Evolutionary conservation across 2,113 vertebrate genomes (phyloP).

Genomic region (Puffinus mauretanicus): DNA sequence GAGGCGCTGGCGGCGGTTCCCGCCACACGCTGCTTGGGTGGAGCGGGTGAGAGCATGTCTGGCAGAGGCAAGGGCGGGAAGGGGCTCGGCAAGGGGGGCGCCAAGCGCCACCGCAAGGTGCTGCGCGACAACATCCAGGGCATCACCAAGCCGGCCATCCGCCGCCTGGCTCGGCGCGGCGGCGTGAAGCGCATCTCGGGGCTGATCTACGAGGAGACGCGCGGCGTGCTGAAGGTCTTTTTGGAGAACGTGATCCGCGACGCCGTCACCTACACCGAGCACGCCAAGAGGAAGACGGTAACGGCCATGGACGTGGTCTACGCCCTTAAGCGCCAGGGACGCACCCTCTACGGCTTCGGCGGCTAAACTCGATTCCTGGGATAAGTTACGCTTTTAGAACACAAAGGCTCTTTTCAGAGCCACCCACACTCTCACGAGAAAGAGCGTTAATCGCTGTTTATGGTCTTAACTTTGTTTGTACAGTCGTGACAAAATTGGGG

Average conservation of each 20-base stretch:
- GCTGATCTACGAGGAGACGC: conserved; percentile 78
- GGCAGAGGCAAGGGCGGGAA: not conserved
- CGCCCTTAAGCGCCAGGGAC: conserved; percentile 75
- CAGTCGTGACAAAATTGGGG: too few relatives aligned
- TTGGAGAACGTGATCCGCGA: conserved; percentile 77
- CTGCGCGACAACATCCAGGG: conserved; percentile 74
- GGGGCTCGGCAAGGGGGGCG: conserved; percentile 21
- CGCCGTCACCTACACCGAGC: conserved; percentile 79
- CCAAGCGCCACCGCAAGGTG: conserved; percentile 70
- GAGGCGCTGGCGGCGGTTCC: accelerated
- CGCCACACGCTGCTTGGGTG: too few relatives aligned
- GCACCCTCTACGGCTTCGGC: conserved; percentile 67
- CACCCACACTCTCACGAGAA: not conserved
- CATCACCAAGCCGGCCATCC: conserved; percentile 70
- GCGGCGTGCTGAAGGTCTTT: conserved; percentile 71
- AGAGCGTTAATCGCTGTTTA: not conserved
- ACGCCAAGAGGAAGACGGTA: conserved; percentile 79
- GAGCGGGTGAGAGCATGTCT: accelerated
- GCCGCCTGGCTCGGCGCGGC: not conserved
- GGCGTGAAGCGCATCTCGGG: conserved; percentile 78
- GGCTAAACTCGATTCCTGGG: not conserved
- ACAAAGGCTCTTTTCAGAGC: too few relatives aligned
- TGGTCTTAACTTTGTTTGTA: too few relatives aligned
- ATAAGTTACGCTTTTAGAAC: too few relatives aligned
- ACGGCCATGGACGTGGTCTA: conserved; percentile 81